These are phyloP conservation scores for Hirtodrosophila alboralis DNA, from an alignment of 2,888 invertebrate genomes.

Conservation along the genomic window DNA sequence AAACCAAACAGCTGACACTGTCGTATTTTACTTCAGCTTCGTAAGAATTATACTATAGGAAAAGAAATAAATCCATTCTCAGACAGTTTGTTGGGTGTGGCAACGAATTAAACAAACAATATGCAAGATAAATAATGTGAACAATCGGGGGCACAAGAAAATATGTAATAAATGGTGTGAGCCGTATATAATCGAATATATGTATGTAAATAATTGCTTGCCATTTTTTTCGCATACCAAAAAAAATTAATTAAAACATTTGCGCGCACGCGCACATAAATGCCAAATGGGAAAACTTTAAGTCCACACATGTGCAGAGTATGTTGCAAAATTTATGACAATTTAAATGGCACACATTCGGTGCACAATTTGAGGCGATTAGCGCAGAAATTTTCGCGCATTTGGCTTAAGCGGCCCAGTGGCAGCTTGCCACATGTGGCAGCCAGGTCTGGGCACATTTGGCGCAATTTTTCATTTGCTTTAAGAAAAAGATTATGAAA, in stretches of 20 bases:
- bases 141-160: slow-evolving; percentile 48
- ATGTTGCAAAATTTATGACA: slow-evolving; percentile 70
- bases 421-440: slow-evolving; percentile 63
- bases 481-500: slow-evolving; percentile 53
- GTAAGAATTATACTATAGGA: slow-evolving; percentile 25
- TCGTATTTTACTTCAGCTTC: slow-evolving; percentile 18
- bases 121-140: slow-evolving; percentile 37
- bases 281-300: slow-evolving; percentile 40
- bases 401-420: slow-evolving; percentile 57
- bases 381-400: slow-evolving; percentile 73
- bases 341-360: slow-evolving; percentile 78
- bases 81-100: slow-evolving; percentile 40
- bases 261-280: slow-evolving; percentile 14
- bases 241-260: slow-evolving; percentile 71
- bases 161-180: slow-evolving; percentile 44
- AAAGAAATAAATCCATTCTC: slow-evolving; percentile 27
- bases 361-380: slow-evolving; percentile 74
- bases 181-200: slow-evolving; percentile 54
- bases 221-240: slow-evolving; percentile 48
- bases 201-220: slow-evolving; percentile 63
- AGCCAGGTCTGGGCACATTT: slow-evolving; percentile 38
- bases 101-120: slow-evolving; percentile 24
- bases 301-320: slow-evolving; percentile 27
- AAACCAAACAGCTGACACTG: background rate
- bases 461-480: slow-evolving; percentile 55